phyloP scores from a whole-genome alignment of 2,113 vertebrate genomes.

The Trochalopteron elliotii region DNA sequence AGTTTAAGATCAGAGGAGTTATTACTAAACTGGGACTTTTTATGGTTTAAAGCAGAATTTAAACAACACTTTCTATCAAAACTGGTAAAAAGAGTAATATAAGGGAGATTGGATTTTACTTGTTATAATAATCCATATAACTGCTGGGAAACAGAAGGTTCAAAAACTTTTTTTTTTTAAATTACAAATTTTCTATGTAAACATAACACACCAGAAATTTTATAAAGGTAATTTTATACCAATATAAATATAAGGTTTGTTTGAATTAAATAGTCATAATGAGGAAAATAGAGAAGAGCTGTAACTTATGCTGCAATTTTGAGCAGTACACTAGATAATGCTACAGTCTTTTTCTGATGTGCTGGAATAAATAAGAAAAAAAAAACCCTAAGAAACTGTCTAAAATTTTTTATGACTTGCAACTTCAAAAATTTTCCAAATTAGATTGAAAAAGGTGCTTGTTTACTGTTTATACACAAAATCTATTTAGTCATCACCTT shows the following conservation, averaged over 20 bases:
- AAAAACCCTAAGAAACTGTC: fast-evolving
- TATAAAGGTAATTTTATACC: background rate
- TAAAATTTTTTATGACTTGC: background rate
- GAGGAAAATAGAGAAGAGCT: background rate
- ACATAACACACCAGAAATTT: background rate
- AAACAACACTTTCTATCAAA: background rate
- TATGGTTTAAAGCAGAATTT: background rate
- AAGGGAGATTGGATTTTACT: background rate
- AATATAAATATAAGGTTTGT: background rate
- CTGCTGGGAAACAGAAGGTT: background rate
- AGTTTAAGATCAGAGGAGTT: background rate
- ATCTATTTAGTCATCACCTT: background rate
- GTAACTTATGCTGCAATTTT: background rate
- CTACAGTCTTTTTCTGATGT: background rate
- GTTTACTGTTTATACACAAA: background rate
- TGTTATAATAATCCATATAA: background rate
- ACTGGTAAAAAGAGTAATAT: background rate
- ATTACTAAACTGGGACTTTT: background rate
- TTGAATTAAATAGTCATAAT: background rate
- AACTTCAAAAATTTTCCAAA: background rate
- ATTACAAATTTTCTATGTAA: background rate
- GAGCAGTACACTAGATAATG: background rate
- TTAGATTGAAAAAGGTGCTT: background rate
- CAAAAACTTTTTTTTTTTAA: background rate
- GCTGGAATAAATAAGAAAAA: background rate